Conservation (phyloP, 2,113 vertebrate species). For the Lichenostomus cassidix region DNA sequence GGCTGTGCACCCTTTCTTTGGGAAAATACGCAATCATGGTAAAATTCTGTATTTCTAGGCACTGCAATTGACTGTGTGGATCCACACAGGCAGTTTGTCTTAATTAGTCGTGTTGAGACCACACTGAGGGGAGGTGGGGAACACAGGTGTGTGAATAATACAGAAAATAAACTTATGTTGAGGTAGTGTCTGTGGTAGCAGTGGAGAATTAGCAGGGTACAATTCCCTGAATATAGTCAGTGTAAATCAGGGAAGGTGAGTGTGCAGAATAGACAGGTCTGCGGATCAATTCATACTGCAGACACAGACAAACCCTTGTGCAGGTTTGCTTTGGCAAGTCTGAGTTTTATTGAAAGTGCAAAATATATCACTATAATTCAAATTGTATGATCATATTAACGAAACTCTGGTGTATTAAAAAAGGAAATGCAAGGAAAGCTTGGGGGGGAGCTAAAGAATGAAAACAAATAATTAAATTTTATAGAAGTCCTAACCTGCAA, state of each 20-base stretch:
- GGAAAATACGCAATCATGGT: background rate
- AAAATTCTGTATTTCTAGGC: background rate
- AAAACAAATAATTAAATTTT: background rate
- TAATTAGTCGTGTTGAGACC: background rate
- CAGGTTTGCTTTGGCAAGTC: background rate
- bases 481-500: background rate
- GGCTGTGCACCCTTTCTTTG: background rate
- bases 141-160: background rate
- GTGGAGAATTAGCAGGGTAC: too few relatives aligned
- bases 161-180: background rate
- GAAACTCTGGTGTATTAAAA: background rate
- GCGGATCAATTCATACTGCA: background rate
- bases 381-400: background rate
- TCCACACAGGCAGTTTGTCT: background rate
- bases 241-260: background rate
- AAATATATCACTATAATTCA: background rate
- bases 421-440: background rate
- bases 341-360: background rate
- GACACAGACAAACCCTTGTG: background rate
- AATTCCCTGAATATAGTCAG: rapidly evolving
- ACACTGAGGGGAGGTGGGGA: background rate
- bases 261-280: background rate
- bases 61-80: background rate
- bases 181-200: background rate
- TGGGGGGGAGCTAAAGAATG: background rate